Base-by-base conservation (phyloP, 2,888 invertebrate species). In the Lepidochitona cinerea region DNA sequence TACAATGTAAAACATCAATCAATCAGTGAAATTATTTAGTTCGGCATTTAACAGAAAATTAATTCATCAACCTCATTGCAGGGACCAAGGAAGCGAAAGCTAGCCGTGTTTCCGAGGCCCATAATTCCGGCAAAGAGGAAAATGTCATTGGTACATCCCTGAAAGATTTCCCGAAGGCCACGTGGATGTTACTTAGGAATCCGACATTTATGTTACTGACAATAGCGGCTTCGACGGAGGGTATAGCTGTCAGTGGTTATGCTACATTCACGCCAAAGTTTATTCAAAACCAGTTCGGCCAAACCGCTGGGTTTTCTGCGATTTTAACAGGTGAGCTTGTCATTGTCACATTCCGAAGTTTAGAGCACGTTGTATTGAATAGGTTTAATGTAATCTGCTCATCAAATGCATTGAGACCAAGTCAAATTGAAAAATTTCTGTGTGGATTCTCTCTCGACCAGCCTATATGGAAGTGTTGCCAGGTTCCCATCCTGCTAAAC, bases 231-330 rank as follows among this genome's bases (percentile, higher is more conserved):
- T 93, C 94, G 29, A 94, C 94, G 81, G 94, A 94, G 37, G 83
- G 84, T 78, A 92, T 94, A 64, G 87, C 91, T 49, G 90, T 81
- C 53, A 86, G 87, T 64, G 94, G 94, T 0, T 94, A 94, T 82
- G 93, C 94, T 85, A 95, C 94, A 14, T 95, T 94, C 87, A 91
- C 94, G 81, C 93, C 94, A 12, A 95, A 95, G 86, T 94, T 95
- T 87, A 92, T 95, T 85, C 95, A 95, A 90, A 94, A 94, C 9
- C 94, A 95, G 87, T 95, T 94, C 86, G 92, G 93, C 78, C 93
- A 93, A 75, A 93, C 93, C 0, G 93, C 96, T 0, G 94, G 93
- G 12, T 92, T 92, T 71, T 94, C 94, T 23, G 94, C 94, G 26
- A 92, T 94, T 76, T 91, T 94, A 75, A 93, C 94, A 79, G 95